Conservation (phyloP, 2,888 invertebrate species). For the Auanema sp. region DNA sequence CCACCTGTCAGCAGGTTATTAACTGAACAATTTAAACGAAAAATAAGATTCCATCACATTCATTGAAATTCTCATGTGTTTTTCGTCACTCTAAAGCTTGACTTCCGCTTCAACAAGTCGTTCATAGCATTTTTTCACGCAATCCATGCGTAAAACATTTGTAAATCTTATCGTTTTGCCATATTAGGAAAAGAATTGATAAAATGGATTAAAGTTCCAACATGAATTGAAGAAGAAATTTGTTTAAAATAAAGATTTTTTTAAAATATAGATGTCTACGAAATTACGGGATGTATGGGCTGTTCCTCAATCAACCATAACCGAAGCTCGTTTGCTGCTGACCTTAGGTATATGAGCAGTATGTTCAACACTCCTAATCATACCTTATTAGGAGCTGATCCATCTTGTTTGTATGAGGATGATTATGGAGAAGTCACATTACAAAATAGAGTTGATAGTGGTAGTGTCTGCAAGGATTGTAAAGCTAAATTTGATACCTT, state of each 20-base stretch:
- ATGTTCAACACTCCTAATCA: background rate
- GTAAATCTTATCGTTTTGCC: too few relatives aligned
- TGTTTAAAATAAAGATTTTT: background rate
- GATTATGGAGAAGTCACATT: slow-evolving; percentile 49
- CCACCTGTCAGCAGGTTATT: slow-evolving; percentile 24
- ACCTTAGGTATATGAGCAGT: slow-evolving; percentile 35
- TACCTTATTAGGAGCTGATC: slow-evolving; percentile 38
- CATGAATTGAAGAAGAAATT: background rate
- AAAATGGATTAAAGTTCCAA: slow-evolving; percentile 1
- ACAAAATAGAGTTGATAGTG: slow-evolving; percentile 46
- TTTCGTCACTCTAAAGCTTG: background rate
- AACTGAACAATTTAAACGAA: too few relatives aligned
- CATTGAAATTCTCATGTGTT: slow-evolving; percentile 3
- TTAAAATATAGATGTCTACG: slow-evolving; percentile 41
- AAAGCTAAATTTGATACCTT: slow-evolving; percentile 46
- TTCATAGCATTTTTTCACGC: too few relatives aligned
- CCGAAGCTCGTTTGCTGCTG: slow-evolving; percentile 51
- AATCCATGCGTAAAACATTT: too few relatives aligned
- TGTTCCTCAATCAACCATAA: slow-evolving; percentile 51
- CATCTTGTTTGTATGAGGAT: slow-evolving; percentile 44
- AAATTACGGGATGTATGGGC: slow-evolving; percentile 53
- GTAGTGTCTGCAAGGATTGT: slow-evolving; percentile 50
- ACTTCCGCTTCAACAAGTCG: too few relatives aligned
- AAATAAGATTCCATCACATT: too few relatives aligned
- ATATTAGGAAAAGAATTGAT: too few relatives aligned